Evolutionary conservation across 2,113 vertebrate species (phyloP).

Genomic region (Saimiri boliviensis): DNA sequence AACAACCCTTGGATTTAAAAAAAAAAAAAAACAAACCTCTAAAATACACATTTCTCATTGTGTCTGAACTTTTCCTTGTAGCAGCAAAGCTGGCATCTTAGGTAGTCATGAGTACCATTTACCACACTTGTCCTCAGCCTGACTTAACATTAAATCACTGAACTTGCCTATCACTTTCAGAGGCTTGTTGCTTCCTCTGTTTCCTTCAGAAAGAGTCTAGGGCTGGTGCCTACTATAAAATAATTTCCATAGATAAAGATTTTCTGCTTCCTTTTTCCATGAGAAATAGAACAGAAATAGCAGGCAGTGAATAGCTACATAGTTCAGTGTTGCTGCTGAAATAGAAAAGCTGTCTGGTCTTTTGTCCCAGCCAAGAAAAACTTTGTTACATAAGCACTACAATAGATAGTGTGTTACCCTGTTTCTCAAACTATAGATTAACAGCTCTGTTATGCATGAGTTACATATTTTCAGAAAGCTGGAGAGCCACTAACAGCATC

Average conservation of each 20-base stretch:
- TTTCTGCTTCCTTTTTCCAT: not conserved
- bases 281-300: not conserved
- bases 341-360: not conserved
- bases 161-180: not conserved
- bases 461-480: not conserved
- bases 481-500: not conserved
- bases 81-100: not conserved
- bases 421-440: not conserved
- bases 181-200: not conserved
- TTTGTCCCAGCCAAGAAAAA: not conserved
- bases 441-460: not conserved
- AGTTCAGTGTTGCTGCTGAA: not conserved
- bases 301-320: not conserved
- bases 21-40: not conserved
- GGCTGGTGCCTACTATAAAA: not conserved
- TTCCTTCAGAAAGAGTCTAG: not conserved
- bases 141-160: not conserved
- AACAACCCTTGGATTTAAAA: not conserved
- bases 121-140: not conserved
- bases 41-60: not conserved
- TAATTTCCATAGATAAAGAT: not conserved
- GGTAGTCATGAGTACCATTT: not conserved
- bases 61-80: not conserved
- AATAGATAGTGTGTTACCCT: not conserved
- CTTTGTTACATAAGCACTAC: not conserved